Evolutionary conservation across 2,797 vertebrate species (phyloP).

Genomic region (Danionella dracula): DNA sequence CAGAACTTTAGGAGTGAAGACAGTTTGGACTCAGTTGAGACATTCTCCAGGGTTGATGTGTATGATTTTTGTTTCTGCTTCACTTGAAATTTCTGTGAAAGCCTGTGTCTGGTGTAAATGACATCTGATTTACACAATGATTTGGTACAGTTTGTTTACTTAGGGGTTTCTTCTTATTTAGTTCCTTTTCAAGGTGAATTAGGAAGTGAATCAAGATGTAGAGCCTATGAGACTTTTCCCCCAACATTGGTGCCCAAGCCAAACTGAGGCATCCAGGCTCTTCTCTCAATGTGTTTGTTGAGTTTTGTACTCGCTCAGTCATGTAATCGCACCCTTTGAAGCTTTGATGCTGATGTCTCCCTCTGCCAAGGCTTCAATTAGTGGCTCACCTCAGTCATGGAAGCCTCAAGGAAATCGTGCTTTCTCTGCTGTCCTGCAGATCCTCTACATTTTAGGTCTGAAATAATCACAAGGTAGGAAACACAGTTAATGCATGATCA

Average conservation of each 20-base stretch:
- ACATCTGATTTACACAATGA: too few species aligned
- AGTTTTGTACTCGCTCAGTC: slow-evolving; percentile 13
- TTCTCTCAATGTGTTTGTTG: slow-evolving; percentile 5
- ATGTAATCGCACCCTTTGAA: slow-evolving; percentile 18
- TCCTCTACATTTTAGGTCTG: slow-evolving; percentile 31
- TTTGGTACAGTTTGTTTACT: too few species aligned
- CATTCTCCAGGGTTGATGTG: slow-evolving; percentile 7
- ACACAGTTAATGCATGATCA: slow-evolving; percentile 58
- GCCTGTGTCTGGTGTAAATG: slow-evolving; percentile 38
- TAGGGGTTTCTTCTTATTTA: too few species aligned
- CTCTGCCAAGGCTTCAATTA: slow-evolving; percentile 26
- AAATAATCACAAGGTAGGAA: slow-evolving; percentile 68
- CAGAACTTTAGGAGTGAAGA: slow-evolving; percentile 7
- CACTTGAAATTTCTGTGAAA: slow-evolving; percentile 34
- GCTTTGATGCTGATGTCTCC: slow-evolving; percentile 25
- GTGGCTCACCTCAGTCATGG: slow-evolving; percentile 16
- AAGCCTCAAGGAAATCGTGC: slow-evolving; percentile 3
- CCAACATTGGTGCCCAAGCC: neutral
- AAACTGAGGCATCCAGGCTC: neutral
- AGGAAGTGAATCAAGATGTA: too few species aligned
- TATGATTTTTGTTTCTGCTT: slow-evolving; percentile 32
- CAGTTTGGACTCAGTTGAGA: slow-evolving; percentile 38
- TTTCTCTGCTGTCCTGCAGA: slow-evolving; percentile 1
- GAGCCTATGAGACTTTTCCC: too few species aligned
- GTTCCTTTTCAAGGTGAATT: too few species aligned